Conservation (phyloP, 1,140 invertebrate species). For the Bombus waltoni region DNA sequence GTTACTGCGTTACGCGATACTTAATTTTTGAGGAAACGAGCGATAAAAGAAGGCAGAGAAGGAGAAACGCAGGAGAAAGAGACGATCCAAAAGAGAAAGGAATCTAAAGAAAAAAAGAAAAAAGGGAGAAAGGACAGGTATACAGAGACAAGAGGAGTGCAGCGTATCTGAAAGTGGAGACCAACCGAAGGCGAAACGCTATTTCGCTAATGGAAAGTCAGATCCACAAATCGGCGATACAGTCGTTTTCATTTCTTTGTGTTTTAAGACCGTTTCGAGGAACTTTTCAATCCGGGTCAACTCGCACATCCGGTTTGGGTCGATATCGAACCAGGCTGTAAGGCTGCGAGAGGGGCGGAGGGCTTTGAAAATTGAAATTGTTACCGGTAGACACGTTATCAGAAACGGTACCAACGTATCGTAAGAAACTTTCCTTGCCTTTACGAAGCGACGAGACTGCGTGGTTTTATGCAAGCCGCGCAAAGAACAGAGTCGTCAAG, state of each 20-base stretch:
- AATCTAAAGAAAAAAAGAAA: neutral
- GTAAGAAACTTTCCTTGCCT: neutral
- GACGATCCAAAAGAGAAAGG: neutral
- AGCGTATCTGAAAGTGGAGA: conserved; percentile 20
- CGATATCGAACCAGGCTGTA: conserved; percentile 53
- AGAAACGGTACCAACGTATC: conserved; percentile 31
- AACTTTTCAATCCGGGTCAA: conserved; percentile 55
- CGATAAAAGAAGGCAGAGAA: neutral
- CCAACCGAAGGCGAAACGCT: conserved; percentile 46
- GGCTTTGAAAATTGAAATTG: conserved; percentile 56
- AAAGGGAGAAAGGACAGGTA: neutral
- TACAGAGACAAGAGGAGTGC: neutral
- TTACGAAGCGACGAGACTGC: neutral
- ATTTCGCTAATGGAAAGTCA: conserved; percentile 67
- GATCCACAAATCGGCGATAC: conserved; percentile 60
- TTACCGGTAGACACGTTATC: conserved; percentile 56
- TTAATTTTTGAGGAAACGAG: conserved; percentile 6
- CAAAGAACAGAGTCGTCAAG: neutral
- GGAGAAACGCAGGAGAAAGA: neutral
- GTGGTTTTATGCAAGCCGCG: conserved; percentile 23
- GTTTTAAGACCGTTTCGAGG: conserved; percentile 51
- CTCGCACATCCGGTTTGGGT: conserved; percentile 20
- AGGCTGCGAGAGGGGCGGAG: neutral
- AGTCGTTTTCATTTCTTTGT: conserved; percentile 54
- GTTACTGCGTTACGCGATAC: conserved; percentile 5